Evolutionary conservation across 2,113 vertebrate species (phyloP).

Genomic region (Nothoprocta pentlandii): DNA sequence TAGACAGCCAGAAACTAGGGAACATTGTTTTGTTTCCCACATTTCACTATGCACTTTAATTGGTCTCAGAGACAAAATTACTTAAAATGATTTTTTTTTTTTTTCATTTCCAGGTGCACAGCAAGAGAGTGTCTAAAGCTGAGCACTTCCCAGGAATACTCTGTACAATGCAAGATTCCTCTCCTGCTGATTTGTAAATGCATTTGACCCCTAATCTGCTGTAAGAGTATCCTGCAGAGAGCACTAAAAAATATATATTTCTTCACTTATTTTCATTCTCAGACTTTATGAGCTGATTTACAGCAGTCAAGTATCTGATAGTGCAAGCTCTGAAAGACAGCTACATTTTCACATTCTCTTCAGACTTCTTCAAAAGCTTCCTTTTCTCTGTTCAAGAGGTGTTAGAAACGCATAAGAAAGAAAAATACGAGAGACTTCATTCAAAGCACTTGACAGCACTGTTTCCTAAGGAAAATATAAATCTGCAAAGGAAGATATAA

Average conservation of each 20-base stretch:
- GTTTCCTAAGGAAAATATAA: conserved; percentile 29
- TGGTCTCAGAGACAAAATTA: conserved; percentile 10
- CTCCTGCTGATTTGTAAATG: conserved; percentile 26
- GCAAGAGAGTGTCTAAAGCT: conserved; percentile 1
- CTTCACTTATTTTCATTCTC: conserved; percentile 23
- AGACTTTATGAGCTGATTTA: conserved; percentile 24
- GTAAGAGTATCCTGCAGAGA: conserved; percentile 30
- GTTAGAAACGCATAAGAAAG: conserved; percentile 24
- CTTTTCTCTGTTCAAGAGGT: conserved; percentile 11
- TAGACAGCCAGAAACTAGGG: background rate
- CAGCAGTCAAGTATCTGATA: background rate
- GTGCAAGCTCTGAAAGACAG: conserved; percentile 1
- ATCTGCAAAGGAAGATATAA: conserved; percentile 9
- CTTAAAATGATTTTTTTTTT: background rate
- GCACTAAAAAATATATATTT: background rate
- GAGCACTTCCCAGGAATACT: background rate
- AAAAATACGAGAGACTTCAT: background rate
- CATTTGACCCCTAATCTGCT: conserved; percentile 34
- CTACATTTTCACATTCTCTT: conserved; percentile 32
- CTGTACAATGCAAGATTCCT: background rate
- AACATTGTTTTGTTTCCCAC: background rate
- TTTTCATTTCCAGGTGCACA: background rate
- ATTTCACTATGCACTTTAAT: background rate
- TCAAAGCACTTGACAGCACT: background rate
- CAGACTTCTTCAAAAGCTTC: conserved; percentile 13